Evolutionary conservation across 2,113 vertebrate species (phyloP).

Genomic region (Nesogale talazaci): DNA sequence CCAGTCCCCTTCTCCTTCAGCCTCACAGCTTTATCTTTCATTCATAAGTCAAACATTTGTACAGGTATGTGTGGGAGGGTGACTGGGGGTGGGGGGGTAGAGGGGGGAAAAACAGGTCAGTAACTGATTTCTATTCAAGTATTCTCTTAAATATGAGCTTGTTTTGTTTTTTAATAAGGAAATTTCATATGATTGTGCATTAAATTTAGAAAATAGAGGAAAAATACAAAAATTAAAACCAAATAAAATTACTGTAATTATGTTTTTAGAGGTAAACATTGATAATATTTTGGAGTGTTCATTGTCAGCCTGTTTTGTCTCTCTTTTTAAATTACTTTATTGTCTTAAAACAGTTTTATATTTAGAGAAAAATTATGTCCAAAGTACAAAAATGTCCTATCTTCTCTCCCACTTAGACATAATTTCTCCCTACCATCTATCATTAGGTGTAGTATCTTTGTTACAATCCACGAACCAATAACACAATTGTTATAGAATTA

Average conservation of each 20-base stretch:
- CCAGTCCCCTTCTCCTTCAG: neutral
- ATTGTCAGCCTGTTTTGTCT: neutral
- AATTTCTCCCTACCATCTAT: too few relatives aligned
- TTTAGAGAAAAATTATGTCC: too few relatives aligned
- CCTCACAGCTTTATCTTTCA: neutral
- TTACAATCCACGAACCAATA: too few relatives aligned
- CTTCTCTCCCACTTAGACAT: too few relatives aligned
- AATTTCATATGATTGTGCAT: neutral
- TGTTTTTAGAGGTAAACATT: neutral
- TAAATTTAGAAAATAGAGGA: conserved; percentile 25
- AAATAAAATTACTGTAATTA: neutral
- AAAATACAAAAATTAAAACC: conserved; percentile 8
- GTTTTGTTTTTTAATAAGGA: conserved; percentile 31
- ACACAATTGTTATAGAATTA: too few relatives aligned
- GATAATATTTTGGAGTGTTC: neutral
- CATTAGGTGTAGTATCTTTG: too few relatives aligned
- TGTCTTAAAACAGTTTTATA: too few relatives aligned
- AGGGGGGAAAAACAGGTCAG: neutral
- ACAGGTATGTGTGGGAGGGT: too few relatives aligned
- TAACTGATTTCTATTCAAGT: neutral
- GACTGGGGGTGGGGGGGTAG: neutral
- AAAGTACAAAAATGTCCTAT: too few relatives aligned
- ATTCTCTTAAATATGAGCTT: neutral
- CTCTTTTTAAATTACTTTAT: too few relatives aligned
- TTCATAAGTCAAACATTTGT: too few relatives aligned